A percentile compares a stretch with the other conserved stretches of the same genome.
phyloP scores from a whole-genome alignment of 2,888 invertebrate species.

The Polydrusus tereticollis region DNA sequence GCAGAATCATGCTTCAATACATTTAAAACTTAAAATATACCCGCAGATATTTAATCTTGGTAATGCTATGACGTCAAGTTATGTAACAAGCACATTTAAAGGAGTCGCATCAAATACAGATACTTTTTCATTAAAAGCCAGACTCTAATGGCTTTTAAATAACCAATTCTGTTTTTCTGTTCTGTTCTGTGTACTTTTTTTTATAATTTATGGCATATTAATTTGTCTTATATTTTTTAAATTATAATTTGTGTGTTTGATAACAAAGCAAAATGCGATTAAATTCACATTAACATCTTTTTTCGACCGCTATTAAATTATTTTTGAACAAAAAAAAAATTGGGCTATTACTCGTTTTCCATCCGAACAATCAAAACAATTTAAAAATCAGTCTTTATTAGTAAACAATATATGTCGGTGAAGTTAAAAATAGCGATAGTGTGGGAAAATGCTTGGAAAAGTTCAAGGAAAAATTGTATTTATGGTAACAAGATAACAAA shows the following conservation, averaged over 20 bases:
- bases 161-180: background rate
- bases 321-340: background rate
- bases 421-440: too few relatives aligned
- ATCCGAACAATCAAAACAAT: too few relatives aligned
- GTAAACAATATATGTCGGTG: background rate
- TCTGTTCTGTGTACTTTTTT: background rate
- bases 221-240: background rate
- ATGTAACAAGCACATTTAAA: too few relatives aligned
- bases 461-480: background rate
- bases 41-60: too few relatives aligned
- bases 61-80: too few relatives aligned
- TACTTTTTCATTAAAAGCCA: too few relatives aligned
- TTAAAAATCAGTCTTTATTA: background rate
- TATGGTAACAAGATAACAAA: background rate
- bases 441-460: background rate
- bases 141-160: conserved; percentile 1
- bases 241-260: background rate
- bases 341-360: too few relatives aligned
- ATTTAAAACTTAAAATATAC: too few relatives aligned
- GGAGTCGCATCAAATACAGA: too few relatives aligned
- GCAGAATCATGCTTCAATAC: too few relatives aligned
- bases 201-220: background rate
- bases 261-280: background rate
- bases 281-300: background rate
- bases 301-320: background rate